Evolutionary conservation across 92 coral and sea anemone genomes (phyloP), one percentile per base, ranked within the genome.

Genomic region (Porites rus): DNA sequence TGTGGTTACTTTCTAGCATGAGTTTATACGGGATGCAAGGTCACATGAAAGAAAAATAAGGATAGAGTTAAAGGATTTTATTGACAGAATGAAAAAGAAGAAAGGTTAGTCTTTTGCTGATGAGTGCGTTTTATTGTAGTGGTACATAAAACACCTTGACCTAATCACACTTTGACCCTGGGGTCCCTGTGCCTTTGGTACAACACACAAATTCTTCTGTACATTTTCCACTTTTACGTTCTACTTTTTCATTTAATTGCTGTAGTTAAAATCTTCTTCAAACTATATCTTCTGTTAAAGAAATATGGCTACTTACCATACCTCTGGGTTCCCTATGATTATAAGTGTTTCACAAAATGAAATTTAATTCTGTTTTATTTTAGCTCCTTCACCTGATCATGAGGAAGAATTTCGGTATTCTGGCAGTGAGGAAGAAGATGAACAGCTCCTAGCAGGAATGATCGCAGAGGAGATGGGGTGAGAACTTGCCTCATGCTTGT

Each of bases 401-500:
- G 99, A 96, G 11, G 95, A 85, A 56, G 99, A 97, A 31, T 97
- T 91, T 73, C 98, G 92, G 85, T 97, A 95, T 91, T 97, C 99
- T 64, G 98, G 95, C 28, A 97, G 99, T 75, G 99, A 97, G 52
- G 99, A 97, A 65, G 99, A 97, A 87, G 99, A 97, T 81, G 99
- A 97, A 10, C 93, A 95, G 79, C 89, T 95, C 19, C 77, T 97
- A 81, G 99, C 97, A 24, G 98, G 96, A 84, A 92, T 96, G 87
- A 97, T 97, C 64, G 99, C 99, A 16, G 99, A 97, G 84, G 99
- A 97, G 74, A 97, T 97, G 99, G 99, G 98, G 99, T 97, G 77
- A 86, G 90, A 56, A 52, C 60, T 0, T 28, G 20, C 38, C 14
- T 38, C 46, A 38, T 38, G 46, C 7, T 38, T 38, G 46, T 38